Evolutionary conservation across 2,888 invertebrate species (phyloP), one percentile per base, ranked within the genome.

Genomic region (Pseudococcus viburni): DNA sequence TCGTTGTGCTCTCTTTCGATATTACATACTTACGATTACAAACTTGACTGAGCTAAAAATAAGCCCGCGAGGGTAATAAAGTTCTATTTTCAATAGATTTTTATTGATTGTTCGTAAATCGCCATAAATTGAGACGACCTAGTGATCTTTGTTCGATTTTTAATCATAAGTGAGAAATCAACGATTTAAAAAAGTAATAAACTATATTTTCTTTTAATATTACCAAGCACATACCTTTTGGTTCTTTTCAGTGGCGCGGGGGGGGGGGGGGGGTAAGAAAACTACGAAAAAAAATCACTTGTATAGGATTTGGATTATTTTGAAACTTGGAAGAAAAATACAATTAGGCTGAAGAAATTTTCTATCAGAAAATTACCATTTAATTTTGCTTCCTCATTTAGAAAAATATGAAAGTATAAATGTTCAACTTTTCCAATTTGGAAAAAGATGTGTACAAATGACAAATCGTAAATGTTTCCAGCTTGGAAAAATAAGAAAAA

Each of bases 31-130:
- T 64, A 22, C 42, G 42, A 83, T 83, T 83, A 83, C 80, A 83
- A 83, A 83, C 80, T 83, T 83, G 80, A 46, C 46, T 22, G 64
- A 19, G 46, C 80, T 83, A 83, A 83, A 83, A 83, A 83, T 83
- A 83, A 83, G 42, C 7, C 46, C 19, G n/a, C 80, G 80, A 83
- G 19, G 46, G 46, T 83, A 46, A 83, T 83, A 83, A 83, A 83
- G 46, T 42, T 83, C 80, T 83, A 83, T 83, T 83, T 83, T 83
- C 80, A 83, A 42, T 39, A 46, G 19, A 46, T 46, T 83, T 55
- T 80, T 83, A 83, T 46, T 46, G 80, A 83, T 83, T 11, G 80
- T 46, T 83, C 46, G 46, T 46, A 19, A 83, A 83, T 83, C 80
- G 80, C 19, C 80, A 83, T 83, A 83, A 83, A 83, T 83, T 83